Base-by-base conservation (phyloP, 2,113 vertebrate genomes). In the Gallinago jamesoni region DNA sequence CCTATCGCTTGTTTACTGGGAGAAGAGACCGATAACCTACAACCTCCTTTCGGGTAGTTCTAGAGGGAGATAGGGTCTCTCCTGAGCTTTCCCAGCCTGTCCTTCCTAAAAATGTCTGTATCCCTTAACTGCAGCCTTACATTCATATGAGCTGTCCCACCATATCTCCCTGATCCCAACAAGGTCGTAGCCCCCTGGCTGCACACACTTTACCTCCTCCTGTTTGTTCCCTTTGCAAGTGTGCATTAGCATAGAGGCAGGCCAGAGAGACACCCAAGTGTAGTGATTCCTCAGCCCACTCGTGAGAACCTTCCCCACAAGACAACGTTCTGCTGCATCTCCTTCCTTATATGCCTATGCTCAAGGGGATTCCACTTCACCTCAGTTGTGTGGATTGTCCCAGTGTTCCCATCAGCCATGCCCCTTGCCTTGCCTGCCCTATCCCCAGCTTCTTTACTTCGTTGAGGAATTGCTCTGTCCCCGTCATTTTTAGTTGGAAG, bases 181-280 rank as follows among this genome's bases (percentile, higher is more conserved):
- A 14, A 63, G 14, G 41, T 60, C 1, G 1, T 41, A 68, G 62
- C 55, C 62, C 30, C 6, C 1, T 43, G 31, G 14, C 39, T 75
- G 27, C 50, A 52, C 16, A 30, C 13, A 7, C 37, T 21, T 53
- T 7, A 48, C 21, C 48, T 76, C 19, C 14, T 79, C 10, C 25
- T 59, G 33, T 57, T 78, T 69, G 55, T 45, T 69, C 22, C 20
- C 18, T 0, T 0, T 27, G 45, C 20, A n/a, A n/a, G 43, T 6
- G 7, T 52, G 9, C 23, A 4, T 31, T 1, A 0, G 7, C 17
- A 28, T 56, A 39, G 31, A 50, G 27, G 7, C 2, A 1, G 48
- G 37, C 17, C 8, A 3, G 67, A 39, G 55, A 16, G 21, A 45
- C 24, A 45, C 27, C 13, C 1, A 0, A 19, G 39, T 0, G 0